Evolutionary conservation across 2,888 invertebrate species (phyloP).

Genomic region (Tanypteryx hageni): DNA sequence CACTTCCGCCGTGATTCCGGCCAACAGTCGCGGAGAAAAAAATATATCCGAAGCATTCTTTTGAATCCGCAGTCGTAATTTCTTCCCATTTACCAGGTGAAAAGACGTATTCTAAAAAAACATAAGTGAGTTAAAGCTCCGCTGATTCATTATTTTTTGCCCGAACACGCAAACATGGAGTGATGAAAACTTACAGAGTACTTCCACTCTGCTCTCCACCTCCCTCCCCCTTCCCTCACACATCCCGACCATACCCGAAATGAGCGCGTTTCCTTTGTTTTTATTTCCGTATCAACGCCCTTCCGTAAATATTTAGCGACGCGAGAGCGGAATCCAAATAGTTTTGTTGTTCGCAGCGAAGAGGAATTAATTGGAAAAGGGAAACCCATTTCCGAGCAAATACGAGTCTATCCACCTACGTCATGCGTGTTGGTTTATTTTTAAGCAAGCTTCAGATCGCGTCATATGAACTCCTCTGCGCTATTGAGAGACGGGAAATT

Average conservation of each 20-base stretch:
- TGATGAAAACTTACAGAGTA: too few species aligned
- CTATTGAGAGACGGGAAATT: background rate
- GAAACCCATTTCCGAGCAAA: constrained; percentile 6
- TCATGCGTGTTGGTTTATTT: background rate
- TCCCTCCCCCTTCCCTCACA: too few species aligned
- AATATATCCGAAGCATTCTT: too few species aligned
- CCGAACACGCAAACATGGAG: too few species aligned
- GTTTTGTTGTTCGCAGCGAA: background rate
- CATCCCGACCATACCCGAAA: background rate
- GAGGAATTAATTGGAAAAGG: constrained; percentile 34
- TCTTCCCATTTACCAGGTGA: too few species aligned
- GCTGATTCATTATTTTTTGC: too few species aligned
- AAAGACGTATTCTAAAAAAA: too few species aligned
- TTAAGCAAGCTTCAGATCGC: background rate
- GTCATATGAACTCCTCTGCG: background rate
- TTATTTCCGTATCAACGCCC: constrained; percentile 6
- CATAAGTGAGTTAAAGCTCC: too few species aligned
- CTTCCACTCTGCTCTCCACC: too few species aligned
- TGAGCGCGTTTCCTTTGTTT: background rate
- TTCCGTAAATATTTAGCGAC: constrained; percentile 12
- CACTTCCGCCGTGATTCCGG: too few species aligned
- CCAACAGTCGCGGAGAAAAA: too few species aligned
- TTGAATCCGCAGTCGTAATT: too few species aligned
- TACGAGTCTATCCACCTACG: background rate
- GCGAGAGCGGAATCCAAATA: background rate